A percentile compares a stretch with the other conserved stretches of the same genome.
Evolutionary conservation across 1,140 invertebrate genomes (phyloP).

Genomic region (Leucophenga varia): DNA sequence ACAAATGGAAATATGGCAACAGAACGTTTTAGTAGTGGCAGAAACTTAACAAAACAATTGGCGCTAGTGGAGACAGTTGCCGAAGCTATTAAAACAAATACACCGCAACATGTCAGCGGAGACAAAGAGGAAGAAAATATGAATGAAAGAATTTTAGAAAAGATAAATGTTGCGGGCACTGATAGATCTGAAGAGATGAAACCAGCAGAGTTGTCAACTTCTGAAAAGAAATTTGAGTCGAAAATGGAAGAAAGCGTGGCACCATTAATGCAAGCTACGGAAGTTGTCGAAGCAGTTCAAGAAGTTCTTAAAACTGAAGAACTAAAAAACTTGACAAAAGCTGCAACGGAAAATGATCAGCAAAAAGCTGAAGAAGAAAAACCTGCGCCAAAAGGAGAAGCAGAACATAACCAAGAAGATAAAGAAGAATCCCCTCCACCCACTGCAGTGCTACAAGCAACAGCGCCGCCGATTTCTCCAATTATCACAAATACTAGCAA

Average conservation of each 20-base stretch:
- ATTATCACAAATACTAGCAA: too few species aligned
- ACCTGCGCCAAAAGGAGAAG: neutral
- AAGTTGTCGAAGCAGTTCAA: neutral
- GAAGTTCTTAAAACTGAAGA: too few species aligned
- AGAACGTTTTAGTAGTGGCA: conserved; percentile 25
- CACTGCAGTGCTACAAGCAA: conserved; percentile 6
- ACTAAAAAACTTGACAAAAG: too few species aligned
- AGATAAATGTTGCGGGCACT: too few species aligned
- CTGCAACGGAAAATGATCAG: too few species aligned
- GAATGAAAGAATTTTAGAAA: too few species aligned
- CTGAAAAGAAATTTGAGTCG: too few species aligned
- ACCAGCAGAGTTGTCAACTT: too few species aligned
- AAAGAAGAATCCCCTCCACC: too few species aligned
- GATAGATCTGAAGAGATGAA: too few species aligned
- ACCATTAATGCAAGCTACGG: too few species aligned
- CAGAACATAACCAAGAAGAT: neutral
- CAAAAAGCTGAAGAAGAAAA: neutral
- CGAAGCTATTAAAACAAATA: conserved; percentile 7
- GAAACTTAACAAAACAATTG: conserved; percentile 29
- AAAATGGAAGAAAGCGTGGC: neutral
- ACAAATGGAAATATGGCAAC: conserved; percentile 20
- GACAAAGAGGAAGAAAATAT: conserved; percentile 14
- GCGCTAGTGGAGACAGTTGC: conserved; percentile 15
- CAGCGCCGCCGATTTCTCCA: neutral
- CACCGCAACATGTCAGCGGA: conserved; percentile 9